phyloP scores from a whole-genome alignment of 2,113 vertebrate species.

The Puma concolor region DNA sequence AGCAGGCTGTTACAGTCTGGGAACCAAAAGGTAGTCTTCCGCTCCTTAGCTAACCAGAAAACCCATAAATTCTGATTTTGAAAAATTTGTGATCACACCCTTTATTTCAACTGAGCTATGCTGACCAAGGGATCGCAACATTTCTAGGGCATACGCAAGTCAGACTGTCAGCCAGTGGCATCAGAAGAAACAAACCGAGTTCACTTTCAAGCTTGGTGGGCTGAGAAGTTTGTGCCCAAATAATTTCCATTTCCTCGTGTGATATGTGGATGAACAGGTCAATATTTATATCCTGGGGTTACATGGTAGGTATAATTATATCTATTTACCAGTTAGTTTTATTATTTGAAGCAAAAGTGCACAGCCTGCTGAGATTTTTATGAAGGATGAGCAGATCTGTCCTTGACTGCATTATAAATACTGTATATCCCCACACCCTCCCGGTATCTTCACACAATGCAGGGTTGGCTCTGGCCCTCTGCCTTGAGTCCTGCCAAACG shows the following conservation, averaged over 20 bases:
- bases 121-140: neutral
- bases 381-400: neutral
- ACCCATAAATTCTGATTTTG: neutral
- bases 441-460: accelerated
- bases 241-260: neutral
- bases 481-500: neutral
- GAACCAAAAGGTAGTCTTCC: neutral
- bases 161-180: neutral
- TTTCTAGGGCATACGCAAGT: neutral
- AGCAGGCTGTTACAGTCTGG: neutral
- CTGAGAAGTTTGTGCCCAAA: neutral
- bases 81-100: neutral
- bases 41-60: neutral
- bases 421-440: neutral
- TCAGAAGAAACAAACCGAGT: accelerated
- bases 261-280: neutral
- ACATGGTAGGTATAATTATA: neutral
- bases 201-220: neutral
- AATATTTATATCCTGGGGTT: neutral
- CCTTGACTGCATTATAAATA: neutral
- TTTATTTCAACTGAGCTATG: neutral
- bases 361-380: neutral
- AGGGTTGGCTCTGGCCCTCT: neutral
- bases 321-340: neutral
- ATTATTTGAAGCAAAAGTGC: neutral